These are phyloP conservation scores for Mechanitis mazaeus DNA, from an alignment of 2,888 invertebrate genomes.

Conservation along the genomic window DNA sequence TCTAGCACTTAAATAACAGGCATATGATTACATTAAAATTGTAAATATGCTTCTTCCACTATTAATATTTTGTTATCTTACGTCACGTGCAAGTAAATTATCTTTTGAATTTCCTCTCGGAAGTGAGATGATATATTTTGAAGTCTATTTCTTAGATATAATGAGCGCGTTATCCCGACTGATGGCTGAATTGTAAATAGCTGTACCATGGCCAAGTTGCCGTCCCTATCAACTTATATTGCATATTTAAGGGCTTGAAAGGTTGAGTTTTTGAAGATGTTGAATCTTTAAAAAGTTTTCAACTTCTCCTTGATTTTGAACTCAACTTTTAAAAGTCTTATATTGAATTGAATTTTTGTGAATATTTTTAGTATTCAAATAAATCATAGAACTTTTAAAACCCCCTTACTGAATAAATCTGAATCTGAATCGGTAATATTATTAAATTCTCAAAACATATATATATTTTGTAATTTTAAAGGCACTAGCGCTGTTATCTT, in stretches of 20 bases:
- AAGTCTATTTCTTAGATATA: constrained; percentile 21
- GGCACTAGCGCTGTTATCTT: constrained; percentile 27
- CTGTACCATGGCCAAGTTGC: constrained; percentile 13
- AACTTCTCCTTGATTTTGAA: constrained; percentile 11
- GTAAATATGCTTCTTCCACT: too few relatives aligned
- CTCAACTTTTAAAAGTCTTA: background rate
- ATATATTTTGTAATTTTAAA: background rate
- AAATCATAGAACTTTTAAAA: background rate
- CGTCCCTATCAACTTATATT: constrained; percentile 24
- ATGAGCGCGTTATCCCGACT: constrained; percentile 16
- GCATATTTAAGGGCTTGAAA: constrained; percentile 19
- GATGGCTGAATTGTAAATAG: constrained; percentile 22
- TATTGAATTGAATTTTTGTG: constrained; percentile 1
- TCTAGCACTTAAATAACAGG: too few relatives aligned
- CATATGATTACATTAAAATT: too few relatives aligned
- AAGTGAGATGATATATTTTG: constrained; percentile 23
- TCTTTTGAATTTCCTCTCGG: constrained; percentile 12
- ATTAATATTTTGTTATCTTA: background rate
- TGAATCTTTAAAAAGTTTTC: constrained; percentile 20
- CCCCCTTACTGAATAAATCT: background rate
- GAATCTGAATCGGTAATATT: too few relatives aligned
- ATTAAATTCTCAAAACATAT: too few relatives aligned
- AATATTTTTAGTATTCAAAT: too few relatives aligned
- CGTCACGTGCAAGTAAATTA: constrained; percentile 14
- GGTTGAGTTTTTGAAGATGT: constrained; percentile 19